Percentiles rank a stretch among this genome's conserved stretches.
Evolutionary conservation across 2,113 vertebrate species (phyloP).

Genomic region (Cavia aperea): DNA sequence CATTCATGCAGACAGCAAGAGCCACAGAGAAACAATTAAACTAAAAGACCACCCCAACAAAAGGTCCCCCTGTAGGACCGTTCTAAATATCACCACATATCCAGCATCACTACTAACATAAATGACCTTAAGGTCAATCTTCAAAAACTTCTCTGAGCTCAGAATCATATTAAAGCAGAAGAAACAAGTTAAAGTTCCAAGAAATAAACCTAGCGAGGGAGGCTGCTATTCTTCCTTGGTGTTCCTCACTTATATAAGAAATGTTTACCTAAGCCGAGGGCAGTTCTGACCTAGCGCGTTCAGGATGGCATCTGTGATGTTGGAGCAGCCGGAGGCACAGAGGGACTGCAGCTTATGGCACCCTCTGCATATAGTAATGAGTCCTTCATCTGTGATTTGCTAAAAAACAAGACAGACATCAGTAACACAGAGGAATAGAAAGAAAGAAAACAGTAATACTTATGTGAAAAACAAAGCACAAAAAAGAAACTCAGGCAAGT

Average conservation of each 20-base stretch:
- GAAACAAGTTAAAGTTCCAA: conserved; percentile 27
- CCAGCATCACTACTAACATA: neutral
- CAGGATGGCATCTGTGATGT: conserved; percentile 97
- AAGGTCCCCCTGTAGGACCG: neutral
- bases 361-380: conserved; percentile 97
- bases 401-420: conserved; percentile 72
- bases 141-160: conserved; percentile 22
- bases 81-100: neutral
- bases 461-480: conserved; percentile 26
- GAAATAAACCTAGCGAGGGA: neutral
- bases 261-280: conserved; percentile 88
- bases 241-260: conserved; percentile 30
- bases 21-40: neutral
- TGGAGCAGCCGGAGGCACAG: conserved; percentile 96
- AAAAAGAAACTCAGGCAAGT: conserved; percentile 36
- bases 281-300: conserved; percentile 98
- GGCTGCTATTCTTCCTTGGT: neutral
- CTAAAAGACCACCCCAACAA: neutral
- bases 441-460: conserved; percentile 1
- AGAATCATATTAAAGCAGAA: conserved; percentile 32
- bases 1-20: neutral
- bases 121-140: neutral
- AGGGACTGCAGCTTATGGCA: conserved; percentile 96
- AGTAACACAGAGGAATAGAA: conserved; percentile 41
- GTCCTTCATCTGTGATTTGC: conserved; percentile 99